A percentile compares a stretch with the other conserved stretches of the same genome.
Evolutionary conservation across 1,140 invertebrate species (phyloP).

Genomic region (Papilio polyxenes): DNA sequence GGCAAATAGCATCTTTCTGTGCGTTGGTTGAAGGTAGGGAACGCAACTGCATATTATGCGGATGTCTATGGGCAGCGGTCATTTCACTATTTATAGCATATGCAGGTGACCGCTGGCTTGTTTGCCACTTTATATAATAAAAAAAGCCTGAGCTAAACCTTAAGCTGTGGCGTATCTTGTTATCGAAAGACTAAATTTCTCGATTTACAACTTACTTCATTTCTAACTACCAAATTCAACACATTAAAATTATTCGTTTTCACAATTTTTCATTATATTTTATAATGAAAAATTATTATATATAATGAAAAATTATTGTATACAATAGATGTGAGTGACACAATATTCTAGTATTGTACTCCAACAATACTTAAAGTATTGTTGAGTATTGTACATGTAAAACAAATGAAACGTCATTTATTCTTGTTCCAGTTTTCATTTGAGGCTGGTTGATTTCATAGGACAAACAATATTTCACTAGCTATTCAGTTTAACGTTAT

Average conservation of each 20-base stretch:
- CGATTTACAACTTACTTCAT: background rate
- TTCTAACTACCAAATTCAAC: background rate
- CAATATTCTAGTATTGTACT: slow-evolving; percentile 1
- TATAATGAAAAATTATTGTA: background rate
- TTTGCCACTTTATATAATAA: too few relatives aligned
- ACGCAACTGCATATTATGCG: too few relatives aligned
- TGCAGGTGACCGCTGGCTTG: too few relatives aligned
- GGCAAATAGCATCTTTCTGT: too few relatives aligned
- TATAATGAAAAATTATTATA: too few relatives aligned
- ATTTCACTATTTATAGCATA: too few relatives aligned
- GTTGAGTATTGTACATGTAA: background rate
- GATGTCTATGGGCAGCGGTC: too few relatives aligned
- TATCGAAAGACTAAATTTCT: too few relatives aligned
- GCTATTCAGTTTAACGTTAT: background rate
- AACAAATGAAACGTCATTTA: slow-evolving; percentile 7
- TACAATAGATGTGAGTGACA: background rate
- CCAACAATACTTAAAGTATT: background rate
- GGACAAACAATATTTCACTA: background rate
- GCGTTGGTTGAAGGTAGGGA: too few relatives aligned
- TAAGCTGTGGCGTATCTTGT: too few relatives aligned
- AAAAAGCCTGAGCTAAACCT: too few relatives aligned
- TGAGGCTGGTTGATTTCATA: background rate
- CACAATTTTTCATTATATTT: background rate
- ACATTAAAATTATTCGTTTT: background rate
- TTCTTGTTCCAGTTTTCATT: slow-evolving; percentile 16